phyloP scores from a whole-genome alignment of 2,113 vertebrate species.

The Bostrychus sinensis region DNA sequence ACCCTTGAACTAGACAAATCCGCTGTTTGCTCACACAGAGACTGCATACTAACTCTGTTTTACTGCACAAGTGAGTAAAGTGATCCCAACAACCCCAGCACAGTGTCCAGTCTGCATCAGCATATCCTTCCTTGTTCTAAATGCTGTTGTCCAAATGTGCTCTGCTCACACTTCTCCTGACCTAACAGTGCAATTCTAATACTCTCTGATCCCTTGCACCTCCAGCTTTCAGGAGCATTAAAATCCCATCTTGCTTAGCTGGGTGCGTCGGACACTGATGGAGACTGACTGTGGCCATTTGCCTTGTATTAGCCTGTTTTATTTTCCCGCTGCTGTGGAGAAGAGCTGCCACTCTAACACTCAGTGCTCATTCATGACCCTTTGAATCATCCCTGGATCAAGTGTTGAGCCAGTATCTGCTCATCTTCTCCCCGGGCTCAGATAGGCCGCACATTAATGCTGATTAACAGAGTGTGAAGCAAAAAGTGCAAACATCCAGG shows the following conservation, averaged over 20 bases:
- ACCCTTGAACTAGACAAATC: too few species aligned
- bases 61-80: constrained; percentile 22
- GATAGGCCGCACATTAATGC: constrained; percentile 37
- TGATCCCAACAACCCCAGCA: constrained; percentile 1
- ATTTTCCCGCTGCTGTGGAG: constrained; percentile 35
- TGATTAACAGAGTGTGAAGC: constrained; percentile 49
- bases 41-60: background rate
- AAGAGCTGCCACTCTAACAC: constrained; percentile 26
- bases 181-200: constrained; percentile 48
- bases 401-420: constrained; percentile 18
- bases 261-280: constrained; percentile 52
- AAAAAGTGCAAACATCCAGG: constrained; percentile 57
- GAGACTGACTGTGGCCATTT: constrained; percentile 63
- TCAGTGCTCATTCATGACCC: constrained; percentile 40
- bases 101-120: constrained; percentile 30
- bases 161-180: constrained; percentile 37
- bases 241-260: constrained; percentile 43
- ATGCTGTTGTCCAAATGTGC: constrained; percentile 38
- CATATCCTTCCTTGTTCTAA: constrained; percentile 46
- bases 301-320: constrained; percentile 49
- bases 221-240: constrained; percentile 44
- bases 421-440: constrained; percentile 22
- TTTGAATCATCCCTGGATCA: constrained; percentile 32
- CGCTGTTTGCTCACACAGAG: background rate
- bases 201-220: constrained; percentile 30